phyloP scores from a whole-genome alignment of 2,113 vertebrate species.

The Nematolebias whitei region DNA sequence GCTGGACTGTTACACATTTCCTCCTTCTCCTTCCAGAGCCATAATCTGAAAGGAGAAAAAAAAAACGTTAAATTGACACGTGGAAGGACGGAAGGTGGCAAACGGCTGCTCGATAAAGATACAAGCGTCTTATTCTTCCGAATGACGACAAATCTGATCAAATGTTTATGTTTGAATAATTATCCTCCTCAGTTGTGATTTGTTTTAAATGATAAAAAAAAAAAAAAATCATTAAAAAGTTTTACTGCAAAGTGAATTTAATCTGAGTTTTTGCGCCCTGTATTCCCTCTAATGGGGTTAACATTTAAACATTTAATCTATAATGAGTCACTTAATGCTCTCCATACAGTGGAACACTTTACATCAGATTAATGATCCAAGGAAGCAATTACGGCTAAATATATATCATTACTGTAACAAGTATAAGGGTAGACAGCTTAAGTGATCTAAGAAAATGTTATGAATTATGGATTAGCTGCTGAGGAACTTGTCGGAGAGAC shows the following conservation, averaged over 20 bases:
- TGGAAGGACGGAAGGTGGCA: conserved; percentile 24
- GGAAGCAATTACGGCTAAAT: conserved; percentile 3
- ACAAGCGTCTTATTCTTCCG: conserved; percentile 27
- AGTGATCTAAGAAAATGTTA: conserved; percentile 1
- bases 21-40: conserved; percentile 43
- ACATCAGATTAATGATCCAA: conserved; percentile 7
- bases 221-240: too few relatives aligned
- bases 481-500: not conserved
- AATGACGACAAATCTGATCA: conserved; percentile 21
- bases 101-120: conserved; percentile 30
- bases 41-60: conserved; percentile 21
- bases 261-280: not conserved
- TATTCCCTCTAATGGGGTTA: not conserved
- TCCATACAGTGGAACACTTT: not conserved
- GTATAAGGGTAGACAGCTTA: not conserved
- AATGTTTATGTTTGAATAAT: conserved; percentile 5
- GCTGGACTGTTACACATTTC: conserved; percentile 51
- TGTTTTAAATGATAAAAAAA: not conserved
- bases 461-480: not conserved
- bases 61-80: conserved; percentile 43
- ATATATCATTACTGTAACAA: not conserved
- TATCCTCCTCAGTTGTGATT: too few relatives aligned
- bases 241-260: not conserved
- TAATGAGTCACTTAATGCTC: conserved; percentile 5
- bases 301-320: not conserved